phyloP scores from a whole-genome alignment of 2,797 vertebrate genomes.

The Phylloscopus collybita region DNA sequence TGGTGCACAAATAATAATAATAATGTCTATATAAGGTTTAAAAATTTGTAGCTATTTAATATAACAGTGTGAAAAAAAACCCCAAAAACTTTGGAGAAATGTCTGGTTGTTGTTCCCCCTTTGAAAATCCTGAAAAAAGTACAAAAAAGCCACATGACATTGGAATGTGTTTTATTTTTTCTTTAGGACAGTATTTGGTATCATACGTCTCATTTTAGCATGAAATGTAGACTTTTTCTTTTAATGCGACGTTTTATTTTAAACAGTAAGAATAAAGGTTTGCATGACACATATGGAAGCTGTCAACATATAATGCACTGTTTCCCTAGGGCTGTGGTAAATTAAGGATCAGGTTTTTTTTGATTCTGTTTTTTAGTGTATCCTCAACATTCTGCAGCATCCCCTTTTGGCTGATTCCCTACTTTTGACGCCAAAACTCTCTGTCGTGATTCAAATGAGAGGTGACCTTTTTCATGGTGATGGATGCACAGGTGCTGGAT shows the following conservation, averaged over 20 bases:
- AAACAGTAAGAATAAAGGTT: constrained; percentile 62
- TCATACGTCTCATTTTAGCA: constrained; percentile 45
- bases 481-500: background rate
- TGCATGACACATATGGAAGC: constrained; percentile 71
- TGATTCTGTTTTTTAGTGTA: constrained; percentile 32
- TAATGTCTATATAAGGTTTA: background rate
- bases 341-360: constrained; percentile 42
- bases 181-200: constrained; percentile 57
- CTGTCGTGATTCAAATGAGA: background rate
- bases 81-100: background rate
- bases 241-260: constrained; percentile 59
- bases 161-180: constrained; percentile 58
- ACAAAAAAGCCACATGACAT: constrained; percentile 42
- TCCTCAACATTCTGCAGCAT: constrained; percentile 25
- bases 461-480: constrained; percentile 39
- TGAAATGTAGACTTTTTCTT: constrained; percentile 62
- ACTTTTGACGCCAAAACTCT: constrained; percentile 52
- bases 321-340: constrained; percentile 48
- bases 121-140: constrained; percentile 30
- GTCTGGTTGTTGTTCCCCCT: background rate
- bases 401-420: background rate
- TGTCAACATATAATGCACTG: constrained; percentile 67
- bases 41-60: background rate
- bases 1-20: background rate
- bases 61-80: background rate